Evolutionary conservation across 2,113 vertebrate species (phyloP), one percentile per base, ranked within the genome.

Genomic region (Callipepla californica): DNA sequence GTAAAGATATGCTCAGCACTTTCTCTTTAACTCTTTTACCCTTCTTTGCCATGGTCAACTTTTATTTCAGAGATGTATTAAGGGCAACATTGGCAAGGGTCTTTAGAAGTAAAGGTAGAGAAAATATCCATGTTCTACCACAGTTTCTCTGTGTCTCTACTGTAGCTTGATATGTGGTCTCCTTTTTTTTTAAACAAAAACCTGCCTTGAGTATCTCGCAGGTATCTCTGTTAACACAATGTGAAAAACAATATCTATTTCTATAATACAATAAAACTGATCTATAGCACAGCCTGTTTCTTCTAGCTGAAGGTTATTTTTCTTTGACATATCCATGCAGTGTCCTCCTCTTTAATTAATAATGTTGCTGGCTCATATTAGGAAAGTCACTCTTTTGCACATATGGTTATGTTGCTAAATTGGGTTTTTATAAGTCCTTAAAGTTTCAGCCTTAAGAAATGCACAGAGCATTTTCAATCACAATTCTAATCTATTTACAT

Each of bases 401-500:
- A 67, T 85, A 48, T 30, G 70, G 38, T 66, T 93, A 89, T 84
- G 66, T 84, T 87, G 95, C 75, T 55, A 86, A 88, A 95, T 91
- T 63, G 19, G 26, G 23, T 78, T 96, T 88, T 94, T 79, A 53
- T 42, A 67, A 81, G 40, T 86, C 73, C 85, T 81, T 89, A 94
- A 96, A 93, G 72, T 85, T 82, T 94, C 87, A 87, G 66, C 73
- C 48, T 78, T 94, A 95, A 96, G 74, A 88, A 94, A 91, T n/a
- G 28, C 58, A 75, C 32, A 82, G 34, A 51, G 9, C 88, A 80
- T 82, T 95, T 96, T 90, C 79, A 84, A 86, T 92, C 92, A 96
- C 75, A 92, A 93, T 78, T 82, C 86, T 87, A 34, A 95, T 76
- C 45, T 87, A 90, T 96, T 97, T 96, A 90, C 77, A 89, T 88